A percentile compares a stretch with the other conserved stretches of the same genome.
Conservation (phyloP, 2,797 vertebrate species). For the Propithecus perrieri region DNA sequence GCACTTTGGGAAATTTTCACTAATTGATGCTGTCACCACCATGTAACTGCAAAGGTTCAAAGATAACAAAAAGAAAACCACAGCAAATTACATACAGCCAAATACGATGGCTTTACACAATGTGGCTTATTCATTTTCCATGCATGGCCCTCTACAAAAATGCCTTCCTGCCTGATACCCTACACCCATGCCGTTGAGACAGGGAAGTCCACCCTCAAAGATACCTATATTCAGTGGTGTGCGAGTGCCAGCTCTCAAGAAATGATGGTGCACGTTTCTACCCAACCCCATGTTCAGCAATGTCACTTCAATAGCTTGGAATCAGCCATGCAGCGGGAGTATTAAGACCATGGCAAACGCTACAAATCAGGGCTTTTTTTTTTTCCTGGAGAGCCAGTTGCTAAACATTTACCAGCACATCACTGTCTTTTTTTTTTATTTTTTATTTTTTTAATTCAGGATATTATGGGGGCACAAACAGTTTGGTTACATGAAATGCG, state of each 20-base stretch:
- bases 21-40: neutral
- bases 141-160: neutral
- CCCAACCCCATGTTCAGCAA: neutral
- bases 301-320: conserved; percentile 11
- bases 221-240: neutral
- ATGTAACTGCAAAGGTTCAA: neutral
- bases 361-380: neutral
- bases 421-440: neutral
- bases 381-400: neutral
- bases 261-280: neutral
- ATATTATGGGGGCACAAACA: too few species aligned
- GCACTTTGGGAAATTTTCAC: neutral
- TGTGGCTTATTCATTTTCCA: neutral
- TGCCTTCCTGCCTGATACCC: neutral
- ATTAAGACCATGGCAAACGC: neutral
- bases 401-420: conserved; percentile 15
- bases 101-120: neutral
- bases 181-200: neutral
- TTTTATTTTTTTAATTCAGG: too few species aligned
- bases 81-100: neutral
- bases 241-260: neutral
- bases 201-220: neutral
- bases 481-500: too few species aligned
- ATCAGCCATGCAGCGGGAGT: neutral
- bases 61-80: neutral